Base-by-base conservation (phyloP, 2,113 vertebrate species). In the Puffinus mauretanicus region DNA sequence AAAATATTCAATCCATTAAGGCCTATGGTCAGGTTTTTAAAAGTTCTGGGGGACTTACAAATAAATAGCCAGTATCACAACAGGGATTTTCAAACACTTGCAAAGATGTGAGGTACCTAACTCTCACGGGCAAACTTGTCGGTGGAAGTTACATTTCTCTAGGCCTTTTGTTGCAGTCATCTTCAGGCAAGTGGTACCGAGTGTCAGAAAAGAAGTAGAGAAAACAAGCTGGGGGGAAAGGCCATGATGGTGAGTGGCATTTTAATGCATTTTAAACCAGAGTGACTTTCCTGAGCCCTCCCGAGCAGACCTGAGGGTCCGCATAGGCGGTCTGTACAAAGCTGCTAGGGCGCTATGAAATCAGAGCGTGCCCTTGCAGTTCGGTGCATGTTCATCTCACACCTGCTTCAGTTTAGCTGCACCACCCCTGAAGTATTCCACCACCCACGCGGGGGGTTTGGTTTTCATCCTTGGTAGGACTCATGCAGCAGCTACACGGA, bases 51-150 rank as follows among this genome's bases (percentile, higher is more conserved):
- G 20, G 36, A 44, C 29, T 82, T 49, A 58, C 2, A 73, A 72
- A n/a, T 24, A n/a, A 89, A 65, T 11, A 22, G 3, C 24, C 4
- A 9, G 25, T n/a, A 58, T 19, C 64, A 27, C 24, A 40, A 30
- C 5, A 34, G n/a, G 49, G 30, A 52, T 65, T 73, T 77, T 34
- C 40, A 40, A 76, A 55, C 15, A 36, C 24, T 11, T 26, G 26
- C 14, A 64, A 54, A 9, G 11, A 18, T 0, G 1, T 20, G 38
- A 87, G 29, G 62, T 13, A 64, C 30, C 1, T 0, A 40, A 20
- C 7, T 24, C 64, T 38, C 18, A 0, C 1, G 14, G 49, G 44
- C 32, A 67, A 44, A 44, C 29, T 8, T 38, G 34, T 5, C 2
- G 2, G 13, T 17, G 79, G 16, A 60, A 65, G 54, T 17, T 34